A percentile compares a stretch with the other conserved stretches of the same genome.
Conservation (phyloP, 2,797 vertebrate species). For the Crocodylus rhombifer region DNA sequence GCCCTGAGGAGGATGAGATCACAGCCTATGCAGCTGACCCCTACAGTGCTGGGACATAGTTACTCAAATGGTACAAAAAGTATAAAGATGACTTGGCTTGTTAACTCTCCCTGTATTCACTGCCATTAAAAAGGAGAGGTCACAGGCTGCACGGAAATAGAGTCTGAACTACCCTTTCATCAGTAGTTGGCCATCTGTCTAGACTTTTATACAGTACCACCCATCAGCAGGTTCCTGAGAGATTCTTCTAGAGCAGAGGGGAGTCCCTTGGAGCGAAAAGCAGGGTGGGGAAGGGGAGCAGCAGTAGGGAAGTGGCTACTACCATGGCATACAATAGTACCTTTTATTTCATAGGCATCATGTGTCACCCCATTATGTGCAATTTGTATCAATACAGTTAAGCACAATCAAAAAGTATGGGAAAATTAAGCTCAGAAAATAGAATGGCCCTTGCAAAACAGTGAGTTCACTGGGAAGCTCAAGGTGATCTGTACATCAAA, state of each 20-base stretch:
- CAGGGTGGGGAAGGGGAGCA: too few species aligned
- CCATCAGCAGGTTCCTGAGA: not conserved
- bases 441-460: not conserved
- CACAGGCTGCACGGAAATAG: not conserved
- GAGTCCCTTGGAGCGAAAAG: not conserved
- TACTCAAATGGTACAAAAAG: not conserved
- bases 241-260: not conserved
- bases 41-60: not conserved
- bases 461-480: too few species aligned
- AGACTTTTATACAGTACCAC: not conserved
- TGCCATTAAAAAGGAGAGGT: not conserved
- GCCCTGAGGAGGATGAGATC: not conserved
- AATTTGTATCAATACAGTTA: not conserved
- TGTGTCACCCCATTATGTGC: not conserved
- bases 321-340: not conserved
- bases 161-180: not conserved
- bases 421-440: not conserved
- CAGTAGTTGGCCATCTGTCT: not conserved
- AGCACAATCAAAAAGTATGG: not conserved
- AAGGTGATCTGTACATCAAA: not conserved
- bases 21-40: accelerated
- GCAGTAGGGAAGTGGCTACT: not conserved
- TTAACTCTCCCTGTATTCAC: not conserved
- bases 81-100: not conserved
- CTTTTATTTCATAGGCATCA: not conserved